A percentile compares a stretch with the other conserved stretches of the same genome.
Conservation (phyloP, 1,140 invertebrate genomes). For the Drosophila aff. region DNA sequence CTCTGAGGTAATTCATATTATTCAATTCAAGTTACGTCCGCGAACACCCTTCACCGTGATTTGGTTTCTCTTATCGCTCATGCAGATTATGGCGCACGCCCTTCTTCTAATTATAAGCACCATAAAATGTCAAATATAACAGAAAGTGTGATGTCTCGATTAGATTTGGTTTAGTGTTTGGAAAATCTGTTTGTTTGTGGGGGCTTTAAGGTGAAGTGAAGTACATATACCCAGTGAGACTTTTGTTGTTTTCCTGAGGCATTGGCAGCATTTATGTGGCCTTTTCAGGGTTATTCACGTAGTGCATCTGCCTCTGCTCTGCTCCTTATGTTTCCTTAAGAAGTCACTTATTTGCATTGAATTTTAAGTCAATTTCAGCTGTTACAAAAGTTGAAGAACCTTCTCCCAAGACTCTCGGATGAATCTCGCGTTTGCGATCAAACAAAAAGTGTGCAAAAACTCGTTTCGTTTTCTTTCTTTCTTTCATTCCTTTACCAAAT, state of each 20-base stretch:
- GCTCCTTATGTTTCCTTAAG: too few species aligned
- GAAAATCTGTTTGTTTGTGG: neutral
- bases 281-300: too few species aligned
- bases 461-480: slow-evolving; percentile 21
- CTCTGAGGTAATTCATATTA: slow-evolving; percentile 16
- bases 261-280: too few species aligned
- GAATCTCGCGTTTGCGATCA: slow-evolving; percentile 2
- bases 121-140: slow-evolving; percentile 10
- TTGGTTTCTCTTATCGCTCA: slow-evolving; percentile 28
- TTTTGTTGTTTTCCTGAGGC: neutral
- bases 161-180: neutral
- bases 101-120: slow-evolving; percentile 5
- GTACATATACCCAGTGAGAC: neutral
- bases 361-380: neutral
- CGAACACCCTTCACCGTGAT: slow-evolving; percentile 11
- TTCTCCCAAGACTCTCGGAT: neutral
- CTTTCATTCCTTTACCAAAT: slow-evolving; percentile 2
- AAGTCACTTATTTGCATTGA: neutral
- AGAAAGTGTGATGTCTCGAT: neutral
- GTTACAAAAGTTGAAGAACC: slow-evolving; percentile 1
- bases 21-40: slow-evolving; percentile 25
- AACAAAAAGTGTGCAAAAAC: slow-evolving; percentile 27
- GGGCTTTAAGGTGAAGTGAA: neutral
- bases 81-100: slow-evolving; percentile 15
- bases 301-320: too few species aligned